Percentiles rank a stretch among this genome's conserved stretches.
Conservation (phyloP, 1,140 invertebrate genomes). For the Platorchestia sp. region DNA sequence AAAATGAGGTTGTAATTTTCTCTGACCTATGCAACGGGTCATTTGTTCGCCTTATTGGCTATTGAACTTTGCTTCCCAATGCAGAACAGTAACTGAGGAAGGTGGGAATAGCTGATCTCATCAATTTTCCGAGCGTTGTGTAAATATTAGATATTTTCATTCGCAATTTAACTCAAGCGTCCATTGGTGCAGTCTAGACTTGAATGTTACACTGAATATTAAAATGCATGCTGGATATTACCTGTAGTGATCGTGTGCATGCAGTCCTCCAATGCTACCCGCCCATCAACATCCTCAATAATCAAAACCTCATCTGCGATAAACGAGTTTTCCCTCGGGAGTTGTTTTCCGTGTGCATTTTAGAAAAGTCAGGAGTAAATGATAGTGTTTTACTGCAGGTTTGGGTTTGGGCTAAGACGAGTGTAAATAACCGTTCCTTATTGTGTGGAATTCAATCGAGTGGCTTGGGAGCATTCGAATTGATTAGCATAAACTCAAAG, state of each 20-base stretch:
- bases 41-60: neutral
- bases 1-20: slow-evolving; percentile 10
- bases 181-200: neutral
- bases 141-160: neutral
- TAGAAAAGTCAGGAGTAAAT: too few relatives aligned
- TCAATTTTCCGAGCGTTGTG: neutral
- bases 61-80: neutral
- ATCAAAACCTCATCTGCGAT: too few relatives aligned
- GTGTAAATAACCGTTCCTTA: too few relatives aligned
- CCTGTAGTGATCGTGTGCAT: neutral
- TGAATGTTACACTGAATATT: neutral
- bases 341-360: too few relatives aligned
- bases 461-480: too few relatives aligned
- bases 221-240: neutral
- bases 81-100: neutral
- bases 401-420: too few relatives aligned
- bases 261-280: too few relatives aligned
- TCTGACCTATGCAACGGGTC: slow-evolving; percentile 19
- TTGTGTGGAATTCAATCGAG: too few relatives aligned
- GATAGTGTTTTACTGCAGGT: too few relatives aligned
- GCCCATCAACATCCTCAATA: too few relatives aligned
- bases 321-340: too few relatives aligned
- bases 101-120: neutral
- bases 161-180: neutral
- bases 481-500: too few relatives aligned